Percentiles rank a stretch among this genome's conserved stretches.
Evolutionary conservation across 2,113 vertebrate genomes (phyloP).

Genomic region (Leiothrix lutea): DNA sequence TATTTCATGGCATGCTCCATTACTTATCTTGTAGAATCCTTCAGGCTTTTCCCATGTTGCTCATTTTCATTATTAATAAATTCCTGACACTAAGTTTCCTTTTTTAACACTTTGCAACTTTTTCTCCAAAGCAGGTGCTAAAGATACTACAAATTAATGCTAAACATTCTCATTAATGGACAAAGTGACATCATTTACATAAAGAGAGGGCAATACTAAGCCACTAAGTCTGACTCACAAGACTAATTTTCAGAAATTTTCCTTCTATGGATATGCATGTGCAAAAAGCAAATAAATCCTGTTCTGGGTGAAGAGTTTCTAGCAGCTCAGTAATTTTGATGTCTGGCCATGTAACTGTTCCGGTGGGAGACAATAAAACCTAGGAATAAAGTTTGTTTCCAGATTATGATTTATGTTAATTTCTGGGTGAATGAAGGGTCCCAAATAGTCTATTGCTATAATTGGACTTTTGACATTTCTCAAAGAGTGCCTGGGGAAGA

Average conservation of each 20-base stretch:
- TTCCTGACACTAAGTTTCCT: neutral
- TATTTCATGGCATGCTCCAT: neutral
- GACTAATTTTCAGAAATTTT: neutral
- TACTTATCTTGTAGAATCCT: neutral
- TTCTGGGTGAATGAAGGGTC: neutral
- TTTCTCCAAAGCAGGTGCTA: neutral
- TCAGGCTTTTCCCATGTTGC: neutral
- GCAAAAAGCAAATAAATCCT: neutral
- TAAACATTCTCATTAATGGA: neutral
- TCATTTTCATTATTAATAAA: neutral
- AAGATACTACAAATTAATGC: neutral
- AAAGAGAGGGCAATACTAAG: neutral
- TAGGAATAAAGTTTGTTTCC: neutral
- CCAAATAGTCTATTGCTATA: neutral
- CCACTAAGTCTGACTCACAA: neutral
- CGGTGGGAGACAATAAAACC: neutral
- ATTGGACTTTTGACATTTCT: constrained; percentile 16
- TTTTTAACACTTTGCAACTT: neutral
- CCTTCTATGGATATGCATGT: neutral
- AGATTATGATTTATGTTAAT: constrained; percentile 20
- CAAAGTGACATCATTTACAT: neutral
- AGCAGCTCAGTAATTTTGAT: neutral
- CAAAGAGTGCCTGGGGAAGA: neutral
- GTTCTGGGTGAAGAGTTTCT: neutral
- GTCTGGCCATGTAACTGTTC: neutral